These are phyloP conservation scores for Trichacis sp. DNA, from an alignment of 2,888 invertebrate species.

Conservation along the genomic window DNA sequence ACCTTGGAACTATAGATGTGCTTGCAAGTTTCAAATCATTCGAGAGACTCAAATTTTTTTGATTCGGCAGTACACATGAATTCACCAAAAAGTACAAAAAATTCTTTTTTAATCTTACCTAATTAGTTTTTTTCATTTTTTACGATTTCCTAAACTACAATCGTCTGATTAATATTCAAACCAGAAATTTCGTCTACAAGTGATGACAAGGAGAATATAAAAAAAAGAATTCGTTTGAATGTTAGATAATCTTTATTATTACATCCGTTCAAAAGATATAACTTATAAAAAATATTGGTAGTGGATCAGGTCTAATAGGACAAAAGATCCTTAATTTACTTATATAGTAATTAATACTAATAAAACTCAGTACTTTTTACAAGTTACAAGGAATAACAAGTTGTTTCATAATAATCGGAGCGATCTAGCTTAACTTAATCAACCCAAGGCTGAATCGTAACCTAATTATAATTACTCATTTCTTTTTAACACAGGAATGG, in stretches of 20 bases:
- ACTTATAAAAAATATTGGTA: constrained; percentile 62
- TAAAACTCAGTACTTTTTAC: constrained; percentile 70
- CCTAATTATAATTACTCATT: constrained; percentile 51
- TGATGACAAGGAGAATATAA: too few species aligned
- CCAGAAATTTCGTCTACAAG: too few species aligned
- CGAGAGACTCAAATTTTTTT: too few species aligned
- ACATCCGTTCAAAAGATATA: constrained; percentile 67
- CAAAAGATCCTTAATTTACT: constrained; percentile 59
- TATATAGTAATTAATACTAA: constrained; percentile 64
- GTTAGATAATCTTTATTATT: constrained; percentile 67
- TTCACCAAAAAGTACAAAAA: too few species aligned
- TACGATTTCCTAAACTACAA: too few species aligned
- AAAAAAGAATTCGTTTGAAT: constrained; percentile 54
- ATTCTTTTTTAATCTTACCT: too few species aligned
- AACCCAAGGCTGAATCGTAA: constrained; percentile 54
- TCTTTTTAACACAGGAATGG: constrained; percentile 54
- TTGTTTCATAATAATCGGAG: constrained; percentile 51
- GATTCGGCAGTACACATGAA: too few species aligned
- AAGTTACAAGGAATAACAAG: constrained; percentile 68
- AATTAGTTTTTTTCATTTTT: too few species aligned
- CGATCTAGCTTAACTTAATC: constrained; percentile 45
- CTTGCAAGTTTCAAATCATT: too few species aligned
- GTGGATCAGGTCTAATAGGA: constrained; percentile 42
- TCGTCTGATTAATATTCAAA: too few species aligned
- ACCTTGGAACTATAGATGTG: too few species aligned